Percentiles rank a stretch among this genome's conserved stretches.
Evolutionary conservation across 2,113 vertebrate genomes (phyloP).

Genomic region (Heterocephalus glaber): DNA sequence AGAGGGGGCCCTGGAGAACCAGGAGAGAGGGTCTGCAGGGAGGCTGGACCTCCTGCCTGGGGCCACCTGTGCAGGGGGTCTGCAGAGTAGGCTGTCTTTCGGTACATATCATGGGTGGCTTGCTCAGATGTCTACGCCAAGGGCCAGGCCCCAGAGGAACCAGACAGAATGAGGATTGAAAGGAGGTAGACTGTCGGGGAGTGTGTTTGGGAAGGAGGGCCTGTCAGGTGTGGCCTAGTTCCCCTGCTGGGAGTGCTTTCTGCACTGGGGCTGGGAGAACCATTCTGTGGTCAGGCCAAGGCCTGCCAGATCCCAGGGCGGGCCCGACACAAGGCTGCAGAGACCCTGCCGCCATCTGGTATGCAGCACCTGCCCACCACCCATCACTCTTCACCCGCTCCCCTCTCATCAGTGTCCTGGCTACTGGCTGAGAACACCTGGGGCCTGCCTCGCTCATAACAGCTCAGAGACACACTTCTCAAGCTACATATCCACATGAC

Average conservation of each 20-base stretch:
- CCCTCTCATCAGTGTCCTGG: neutral
- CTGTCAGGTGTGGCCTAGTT: neutral
- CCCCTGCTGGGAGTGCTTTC: neutral
- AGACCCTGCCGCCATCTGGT: neutral
- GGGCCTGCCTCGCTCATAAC: neutral
- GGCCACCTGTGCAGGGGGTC: neutral
- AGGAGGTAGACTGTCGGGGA: neutral
- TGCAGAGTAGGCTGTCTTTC: neutral
- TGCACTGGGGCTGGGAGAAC: neutral
- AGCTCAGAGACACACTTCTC: neutral
- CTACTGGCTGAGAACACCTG: neutral
- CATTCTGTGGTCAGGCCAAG: neutral
- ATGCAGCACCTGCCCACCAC: neutral
- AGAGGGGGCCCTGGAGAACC: neutral
- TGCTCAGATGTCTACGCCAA: neutral
- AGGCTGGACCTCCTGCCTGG: fast-evolving
- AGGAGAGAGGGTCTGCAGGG: neutral
- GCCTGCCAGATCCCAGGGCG: neutral
- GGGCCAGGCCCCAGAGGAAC: neutral
- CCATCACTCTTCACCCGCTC: neutral
- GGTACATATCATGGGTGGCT: neutral
- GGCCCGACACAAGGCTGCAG: neutral
- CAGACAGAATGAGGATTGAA: neutral
- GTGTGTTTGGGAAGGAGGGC: neutral
- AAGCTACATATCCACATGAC: neutral